Conservation (phyloP, 2,113 vertebrate genomes). For the Clarias batrachus region DNA sequence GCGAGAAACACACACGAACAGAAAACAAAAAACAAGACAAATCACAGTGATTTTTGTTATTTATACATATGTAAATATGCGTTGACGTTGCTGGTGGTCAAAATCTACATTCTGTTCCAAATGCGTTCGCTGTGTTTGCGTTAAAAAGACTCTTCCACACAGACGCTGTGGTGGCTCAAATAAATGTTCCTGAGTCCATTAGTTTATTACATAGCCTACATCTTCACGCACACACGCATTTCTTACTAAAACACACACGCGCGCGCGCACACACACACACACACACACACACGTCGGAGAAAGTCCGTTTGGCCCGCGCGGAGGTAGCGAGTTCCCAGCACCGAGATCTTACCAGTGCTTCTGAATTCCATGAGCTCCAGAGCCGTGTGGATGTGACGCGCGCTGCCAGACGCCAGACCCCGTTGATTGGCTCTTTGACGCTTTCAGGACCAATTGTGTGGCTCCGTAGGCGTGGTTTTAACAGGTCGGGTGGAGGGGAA, state of each 20-base stretch:
- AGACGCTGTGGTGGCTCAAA: conserved; percentile 71
- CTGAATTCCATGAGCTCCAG: conserved; percentile 87
- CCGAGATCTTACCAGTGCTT: conserved; percentile 88
- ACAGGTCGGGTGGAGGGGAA: conserved; percentile 97
- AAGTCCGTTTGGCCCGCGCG: conserved; percentile 66
- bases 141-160: conserved; percentile 64
- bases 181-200: conserved; percentile 72
- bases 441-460: conserved; percentile 99
- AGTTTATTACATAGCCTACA: conserved; percentile 65
- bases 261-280: not conserved
- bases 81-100: conserved; percentile 63
- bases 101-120: conserved; percentile 73
- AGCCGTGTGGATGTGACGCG: conserved; percentile 88
- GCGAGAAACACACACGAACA: not conserved
- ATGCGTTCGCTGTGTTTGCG: conserved; percentile 67
- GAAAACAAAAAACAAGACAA: conserved; percentile 59
- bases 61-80: conserved; percentile 47
- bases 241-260: conserved; percentile 59
- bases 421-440: conserved; percentile 99
- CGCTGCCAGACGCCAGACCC: conserved; percentile 84
- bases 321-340: conserved; percentile 80
- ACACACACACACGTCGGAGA: conserved; percentile 60
- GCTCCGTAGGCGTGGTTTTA: conserved; percentile 96
- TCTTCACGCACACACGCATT: conserved; percentile 68
- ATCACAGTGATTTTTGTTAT: conserved; percentile 57